A percentile compares a stretch with the other conserved stretches of the same genome.
Conservation (phyloP, 2,797 vertebrate species). For the Aselliscus stoliczkanus region DNA sequence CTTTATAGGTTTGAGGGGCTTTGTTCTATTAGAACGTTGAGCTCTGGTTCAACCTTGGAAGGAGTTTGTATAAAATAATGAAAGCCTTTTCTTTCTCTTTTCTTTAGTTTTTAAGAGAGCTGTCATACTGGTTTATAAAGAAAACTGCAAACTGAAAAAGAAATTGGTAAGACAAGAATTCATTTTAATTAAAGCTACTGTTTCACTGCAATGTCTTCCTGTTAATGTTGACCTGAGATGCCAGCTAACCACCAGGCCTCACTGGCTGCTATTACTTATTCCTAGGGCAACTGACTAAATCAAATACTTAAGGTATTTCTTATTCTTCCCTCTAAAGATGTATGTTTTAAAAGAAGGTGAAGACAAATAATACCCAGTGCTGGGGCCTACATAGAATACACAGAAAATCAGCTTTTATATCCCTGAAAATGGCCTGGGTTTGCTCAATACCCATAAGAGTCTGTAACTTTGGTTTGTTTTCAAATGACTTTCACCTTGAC, state of each 20-base stretch:
- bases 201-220: background rate
- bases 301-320: background rate
- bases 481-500: background rate
- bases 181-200: background rate
- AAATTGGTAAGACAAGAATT: slow-evolving; percentile 88
- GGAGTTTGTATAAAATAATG: slow-evolving; percentile 19
- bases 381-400: background rate
- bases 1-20: background rate
- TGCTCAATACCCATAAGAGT: background rate
- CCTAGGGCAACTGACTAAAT: background rate
- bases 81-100: slow-evolving; percentile 35
- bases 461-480: background rate
- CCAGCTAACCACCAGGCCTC: background rate
- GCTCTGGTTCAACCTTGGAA: background rate
- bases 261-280: background rate
- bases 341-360: background rate
- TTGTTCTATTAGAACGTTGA: background rate
- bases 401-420: background rate
- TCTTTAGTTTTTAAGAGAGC: slow-evolving; percentile 96
- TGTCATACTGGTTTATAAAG: slow-evolving; percentile 95
- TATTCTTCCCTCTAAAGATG: background rate
- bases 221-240: too few species aligned
- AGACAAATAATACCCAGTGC: background rate
- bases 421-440: background rate
- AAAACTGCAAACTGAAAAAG: slow-evolving; percentile 96